A percentile compares a stretch with the other conserved stretches of the same genome.
Conservation (phyloP, 2,888 invertebrate species). For the Temnothorax unifasciatus region DNA sequence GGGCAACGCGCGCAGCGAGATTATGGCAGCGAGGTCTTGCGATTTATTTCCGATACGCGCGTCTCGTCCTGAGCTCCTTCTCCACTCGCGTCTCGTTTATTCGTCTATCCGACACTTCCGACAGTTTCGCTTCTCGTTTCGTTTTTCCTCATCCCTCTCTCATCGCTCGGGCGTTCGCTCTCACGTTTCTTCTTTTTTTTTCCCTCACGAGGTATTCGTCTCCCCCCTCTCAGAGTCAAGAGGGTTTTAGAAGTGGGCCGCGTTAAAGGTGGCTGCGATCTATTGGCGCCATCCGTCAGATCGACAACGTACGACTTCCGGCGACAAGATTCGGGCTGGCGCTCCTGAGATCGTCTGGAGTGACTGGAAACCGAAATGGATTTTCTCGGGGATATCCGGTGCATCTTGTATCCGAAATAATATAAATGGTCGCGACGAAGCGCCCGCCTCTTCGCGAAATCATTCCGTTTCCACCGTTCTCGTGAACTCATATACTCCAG, state of each 20-base stretch:
- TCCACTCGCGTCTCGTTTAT: conserved; percentile 54
- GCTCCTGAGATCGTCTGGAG: conserved; percentile 60
- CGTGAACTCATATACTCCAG: conserved; percentile 19
- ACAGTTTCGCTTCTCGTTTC: conserved; percentile 67
- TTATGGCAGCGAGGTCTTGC: conserved; percentile 62
- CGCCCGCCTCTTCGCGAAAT: not conserved
- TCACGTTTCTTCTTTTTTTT: conserved; percentile 34
- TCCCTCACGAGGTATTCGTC: conserved; percentile 60
- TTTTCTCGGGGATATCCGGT: conserved; percentile 50
- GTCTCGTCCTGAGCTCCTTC: conserved; percentile 52
- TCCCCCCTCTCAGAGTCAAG: conserved; percentile 49
- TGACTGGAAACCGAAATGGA: conserved; percentile 63
- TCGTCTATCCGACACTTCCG: conserved; percentile 68
- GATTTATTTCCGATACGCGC: conserved; percentile 68
- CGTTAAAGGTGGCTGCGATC: conserved; percentile 67
- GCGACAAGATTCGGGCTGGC: conserved; percentile 32
- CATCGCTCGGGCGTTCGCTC: conserved; percentile 19
- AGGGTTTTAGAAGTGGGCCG: conserved; percentile 56
- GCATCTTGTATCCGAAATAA: conserved; percentile 63
- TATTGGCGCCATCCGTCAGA: conserved; percentile 74
- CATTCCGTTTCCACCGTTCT: conserved; percentile 5
- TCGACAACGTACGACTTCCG: conserved; percentile 61
- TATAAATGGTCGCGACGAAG: conserved; percentile 60
- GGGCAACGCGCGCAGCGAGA: conserved; percentile 45
- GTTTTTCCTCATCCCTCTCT: conserved; percentile 14